Base-by-base conservation (phyloP, 2,888 invertebrate genomes). In the Notocelia uddmanniana region DNA sequence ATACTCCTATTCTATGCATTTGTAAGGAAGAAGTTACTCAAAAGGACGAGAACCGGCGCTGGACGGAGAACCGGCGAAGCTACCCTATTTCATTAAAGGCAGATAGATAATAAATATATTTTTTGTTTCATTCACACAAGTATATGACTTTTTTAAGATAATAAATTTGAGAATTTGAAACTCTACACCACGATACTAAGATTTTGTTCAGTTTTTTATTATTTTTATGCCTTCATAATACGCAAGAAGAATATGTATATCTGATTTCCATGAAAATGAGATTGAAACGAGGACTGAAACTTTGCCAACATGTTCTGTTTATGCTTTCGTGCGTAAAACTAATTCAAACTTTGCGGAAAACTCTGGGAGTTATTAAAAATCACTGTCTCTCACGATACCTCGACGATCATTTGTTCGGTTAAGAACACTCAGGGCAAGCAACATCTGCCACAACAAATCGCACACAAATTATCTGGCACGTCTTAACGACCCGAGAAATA, bases 301-400 rank as follows among this genome's bases (percentile, higher is more conserved):
- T 81, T 80, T 75, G 31, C 62, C 74, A 70, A 77, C 74, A 75
- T 76, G 73, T 77, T 77, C 76, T 76, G 73, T 79, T 79, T 77
- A 79, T 75, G 73, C 75, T 70, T 78, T 75, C 76, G 76, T 76
- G 76, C 72, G 77, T 76, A 76, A 81, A 81, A 80, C 77, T 79
- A 82, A 81, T 81, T 78, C 75, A 64, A 77, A 79, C 69, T 77
- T 72, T 23, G 74, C 21, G 45, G 59, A 66, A 66, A 59, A 45
- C 59, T 66, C 59, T 54, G 21, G 64, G 58, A 54, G 66, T 71
- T 71, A 54, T 66, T 70, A 70, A 70, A 69, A 69, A 69, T 62
- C 48, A 48, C 34, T 23, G 41, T 11, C 23, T 26, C 41, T 34
- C 19, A 34, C 13, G 45, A 19, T 21, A 26, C 26, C 19, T 52